Base-by-base conservation (phyloP, 2,888 invertebrate species). In the Plagodis dolabraria region DNA sequence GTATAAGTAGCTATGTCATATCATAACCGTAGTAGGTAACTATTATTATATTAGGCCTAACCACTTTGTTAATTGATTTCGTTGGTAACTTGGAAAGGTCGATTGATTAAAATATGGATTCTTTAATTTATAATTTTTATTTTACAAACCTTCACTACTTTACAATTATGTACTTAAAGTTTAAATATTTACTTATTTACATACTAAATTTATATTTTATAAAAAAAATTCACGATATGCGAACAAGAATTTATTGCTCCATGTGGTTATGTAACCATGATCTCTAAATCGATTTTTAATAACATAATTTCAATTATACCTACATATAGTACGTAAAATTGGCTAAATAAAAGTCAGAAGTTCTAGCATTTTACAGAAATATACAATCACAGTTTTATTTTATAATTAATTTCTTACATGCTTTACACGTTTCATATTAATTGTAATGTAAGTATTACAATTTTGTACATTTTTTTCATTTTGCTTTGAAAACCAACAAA, bases 161-260 rank as follows among this genome's bases (percentile, higher is more conserved):
- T 82, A 83, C 82, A 83, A 40, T 75, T 79, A 80, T 45, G 45
- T 53, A 57, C 7, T 52, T 47, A 50, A 43, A 46, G 72, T 69
- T 75, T 74, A 56, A 71, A 70, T 69, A 10, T 67, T 22, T 22
- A 22, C 22, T 22, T 22, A 22, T 22, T 22, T 22, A 22, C 22
- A 22, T 22, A 22, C 22, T 10, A 11, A 55, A 71, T 69, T 70
- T 72, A 75, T 75, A 68, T 81, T 79, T 33, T 82, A 75, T 85
- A 84, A 82, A 86, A 77, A 76, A 68, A 12, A 43, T 69, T 72
- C 72, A 82, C 86, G 90, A 91, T 89, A 91, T 91, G 90, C 87
- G 80, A 83, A 76, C 68, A 65, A 63, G 64, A 74, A 64, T 69
- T 88, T 89, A 88, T 90, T 90, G 88, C 89, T 88, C 77, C 77